phyloP scores from a whole-genome alignment of 1,140 invertebrate species.

The Proales similis region DNA sequence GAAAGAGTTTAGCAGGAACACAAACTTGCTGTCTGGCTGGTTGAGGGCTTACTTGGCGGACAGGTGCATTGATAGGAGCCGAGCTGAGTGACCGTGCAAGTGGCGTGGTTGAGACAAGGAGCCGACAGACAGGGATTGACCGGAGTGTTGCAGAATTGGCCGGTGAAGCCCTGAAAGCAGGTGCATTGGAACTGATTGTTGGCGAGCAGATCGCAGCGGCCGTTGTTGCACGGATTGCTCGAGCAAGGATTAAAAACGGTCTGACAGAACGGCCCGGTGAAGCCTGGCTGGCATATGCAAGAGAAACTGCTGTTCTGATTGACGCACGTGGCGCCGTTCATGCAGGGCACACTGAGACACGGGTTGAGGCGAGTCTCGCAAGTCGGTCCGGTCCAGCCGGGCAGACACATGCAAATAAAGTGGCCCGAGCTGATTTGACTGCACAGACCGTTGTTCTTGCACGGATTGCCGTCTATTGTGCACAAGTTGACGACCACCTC shows the following conservation, averaged over 20 bases:
- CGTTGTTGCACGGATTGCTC: slow-evolving; percentile 42
- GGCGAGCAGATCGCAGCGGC: not conserved
- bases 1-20: slow-evolving; percentile 61
- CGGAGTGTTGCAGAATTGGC: slow-evolving; percentile 1
- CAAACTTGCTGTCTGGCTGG: not conserved
- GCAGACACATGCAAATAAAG: slow-evolving; percentile 42
- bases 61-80: slow-evolving; percentile 41
- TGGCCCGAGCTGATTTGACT: slow-evolving; percentile 24
- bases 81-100: slow-evolving; percentile 39
- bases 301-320: slow-evolving; percentile 65
- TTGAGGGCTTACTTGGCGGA: slow-evolving; percentile 4
- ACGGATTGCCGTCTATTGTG: slow-evolving; percentile 33
- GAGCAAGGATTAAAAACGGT: slow-evolving; percentile 41
- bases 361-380: slow-evolving; percentile 39
- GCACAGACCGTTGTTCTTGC: slow-evolving; percentile 43
- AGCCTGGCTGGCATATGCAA: slow-evolving; percentile 38
- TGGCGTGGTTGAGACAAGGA: slow-evolving; percentile 39
- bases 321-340: slow-evolving; percentile 40
- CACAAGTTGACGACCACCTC: slow-evolving; percentile 38
- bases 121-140: slow-evolving; percentile 7
- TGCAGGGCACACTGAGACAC: slow-evolving; percentile 41
- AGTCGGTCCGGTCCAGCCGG: slow-evolving; percentile 40
- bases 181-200: slow-evolving; percentile 1
- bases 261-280: slow-evolving; percentile 44
- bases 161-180: slow-evolving; percentile 32